A percentile compares a stretch with the other conserved stretches of the same genome.
These are phyloP conservation scores for Therioaphis trifolii DNA, from an alignment of 2,888 invertebrate genomes.

Conservation along the genomic window DNA sequence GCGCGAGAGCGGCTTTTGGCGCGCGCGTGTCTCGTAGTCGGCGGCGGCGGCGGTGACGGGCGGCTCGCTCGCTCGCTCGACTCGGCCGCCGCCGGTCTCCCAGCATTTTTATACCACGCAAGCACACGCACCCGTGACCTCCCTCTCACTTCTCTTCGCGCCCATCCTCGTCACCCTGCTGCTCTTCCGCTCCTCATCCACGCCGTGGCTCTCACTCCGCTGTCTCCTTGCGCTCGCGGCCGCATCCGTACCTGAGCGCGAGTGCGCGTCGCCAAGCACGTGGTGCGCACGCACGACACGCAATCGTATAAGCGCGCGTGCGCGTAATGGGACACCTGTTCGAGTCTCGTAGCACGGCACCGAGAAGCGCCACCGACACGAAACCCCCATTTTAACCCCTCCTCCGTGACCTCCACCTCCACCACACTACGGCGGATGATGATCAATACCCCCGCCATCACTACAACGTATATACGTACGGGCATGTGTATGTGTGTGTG, in stretches of 20 bases:
- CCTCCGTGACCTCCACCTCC: background rate
- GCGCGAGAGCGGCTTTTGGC: background rate
- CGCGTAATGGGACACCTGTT: conserved; percentile 51
- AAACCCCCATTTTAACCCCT: background rate
- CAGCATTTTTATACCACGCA: too few species aligned
- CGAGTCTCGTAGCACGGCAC: conserved; percentile 6
- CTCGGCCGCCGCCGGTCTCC: background rate
- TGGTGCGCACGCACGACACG: conserved; percentile 50
- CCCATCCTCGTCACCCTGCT: too few species aligned
- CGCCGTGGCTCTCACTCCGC: too few species aligned
- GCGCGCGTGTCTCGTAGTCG: background rate
- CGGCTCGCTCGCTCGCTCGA: background rate
- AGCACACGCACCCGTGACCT: too few species aligned
- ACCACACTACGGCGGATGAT: conserved; percentile 20
- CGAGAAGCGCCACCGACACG: background rate
- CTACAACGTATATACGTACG: too few species aligned
- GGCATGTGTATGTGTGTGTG: background rate
- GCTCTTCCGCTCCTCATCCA: too few species aligned
- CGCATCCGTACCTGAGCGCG: background rate
- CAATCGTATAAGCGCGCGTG: background rate
- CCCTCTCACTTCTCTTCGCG: too few species aligned
- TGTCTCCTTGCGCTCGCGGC: background rate
- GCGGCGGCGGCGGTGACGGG: background rate
- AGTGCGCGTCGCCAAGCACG: conserved; percentile 27
- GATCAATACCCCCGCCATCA: conserved; percentile 26